Conservation (phyloP, 1,140 invertebrate genomes). For the Andrena cerasifolii region DNA sequence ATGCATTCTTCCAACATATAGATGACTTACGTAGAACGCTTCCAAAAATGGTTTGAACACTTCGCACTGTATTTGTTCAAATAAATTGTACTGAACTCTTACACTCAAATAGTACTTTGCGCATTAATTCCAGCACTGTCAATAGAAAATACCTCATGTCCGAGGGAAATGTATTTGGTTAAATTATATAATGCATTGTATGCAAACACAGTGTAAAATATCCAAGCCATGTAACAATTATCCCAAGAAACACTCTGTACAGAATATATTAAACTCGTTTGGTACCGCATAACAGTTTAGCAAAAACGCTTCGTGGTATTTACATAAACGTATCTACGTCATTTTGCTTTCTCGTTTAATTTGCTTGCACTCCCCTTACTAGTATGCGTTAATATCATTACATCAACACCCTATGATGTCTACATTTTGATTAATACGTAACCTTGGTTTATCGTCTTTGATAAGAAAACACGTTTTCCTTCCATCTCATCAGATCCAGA, state of each 20-base stretch:
- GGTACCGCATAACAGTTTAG: constrained; percentile 48
- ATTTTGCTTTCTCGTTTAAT: constrained; percentile 13
- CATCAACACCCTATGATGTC: constrained; percentile 39
- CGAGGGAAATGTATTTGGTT: background rate
- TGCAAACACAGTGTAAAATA: constrained; percentile 30
- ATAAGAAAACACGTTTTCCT: constrained; percentile 24
- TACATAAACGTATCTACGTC: constrained; percentile 33
- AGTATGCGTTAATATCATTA: constrained; percentile 51
- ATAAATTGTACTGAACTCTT: constrained; percentile 4
- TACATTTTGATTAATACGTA: constrained; percentile 59
- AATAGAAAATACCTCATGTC: background rate
- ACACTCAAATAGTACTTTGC: background rate
- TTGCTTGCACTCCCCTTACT: constrained; percentile 24
- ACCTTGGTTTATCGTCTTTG: constrained; percentile 32
- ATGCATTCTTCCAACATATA: constrained; percentile 39
- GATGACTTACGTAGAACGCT: constrained; percentile 30
- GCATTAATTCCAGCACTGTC: background rate
- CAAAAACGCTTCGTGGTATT: constrained; percentile 38
- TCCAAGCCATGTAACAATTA: constrained; percentile 37
- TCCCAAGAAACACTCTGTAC: constrained; percentile 38
- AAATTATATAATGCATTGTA: background rate
- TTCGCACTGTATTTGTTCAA: constrained; percentile 36
- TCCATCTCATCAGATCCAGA: background rate
- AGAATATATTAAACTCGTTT: constrained; percentile 46
- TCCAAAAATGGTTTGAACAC: constrained; percentile 20